Percentiles rank a stretch among this genome's conserved stretches.
These are phyloP conservation scores for Drosophila suzukii DNA, from an alignment of 1,140 invertebrate species.

Conservation along the genomic window DNA sequence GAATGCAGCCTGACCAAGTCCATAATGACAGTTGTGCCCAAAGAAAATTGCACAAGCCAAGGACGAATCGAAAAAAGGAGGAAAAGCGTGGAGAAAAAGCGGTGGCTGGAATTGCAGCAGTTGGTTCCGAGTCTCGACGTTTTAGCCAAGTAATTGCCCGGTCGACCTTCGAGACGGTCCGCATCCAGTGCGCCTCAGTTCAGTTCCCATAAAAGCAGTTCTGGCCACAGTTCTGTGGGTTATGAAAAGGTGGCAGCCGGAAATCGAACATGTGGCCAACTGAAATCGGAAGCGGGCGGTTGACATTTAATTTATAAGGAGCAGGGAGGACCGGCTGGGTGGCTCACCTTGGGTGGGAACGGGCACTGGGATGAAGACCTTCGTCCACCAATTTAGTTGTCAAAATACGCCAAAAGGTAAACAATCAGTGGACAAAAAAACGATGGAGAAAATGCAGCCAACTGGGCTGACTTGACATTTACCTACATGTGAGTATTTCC, in stretches of 20 bases:
- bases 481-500: constrained; percentile 70
- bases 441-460: constrained; percentile 30
- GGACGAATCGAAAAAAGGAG: constrained; percentile 45
- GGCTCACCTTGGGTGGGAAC: constrained; percentile 45
- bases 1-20: constrained; percentile 49
- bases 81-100: constrained; percentile 24
- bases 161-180: constrained; percentile 64
- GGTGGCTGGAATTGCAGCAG: constrained; percentile 60
- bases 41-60: constrained; percentile 74
- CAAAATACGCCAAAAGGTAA: constrained; percentile 78
- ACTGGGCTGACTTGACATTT: constrained; percentile 73
- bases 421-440: constrained; percentile 67
- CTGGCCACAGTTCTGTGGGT: constrained; percentile 70
- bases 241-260: constrained; percentile 64
- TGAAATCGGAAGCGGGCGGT: constrained; percentile 50
- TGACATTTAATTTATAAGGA: constrained; percentile 78
- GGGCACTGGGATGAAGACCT: constrained; percentile 14
- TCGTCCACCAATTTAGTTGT: constrained; percentile 71
- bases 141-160: constrained; percentile 63
- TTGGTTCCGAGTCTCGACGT: constrained; percentile 17
- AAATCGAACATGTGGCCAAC: constrained; percentile 76
- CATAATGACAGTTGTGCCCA: constrained; percentile 54
- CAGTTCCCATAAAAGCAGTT: constrained; percentile 40
- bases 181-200: constrained; percentile 2
- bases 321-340: constrained; percentile 20